These are phyloP conservation scores for Cotesia chilonis DNA, from an alignment of 1,140 invertebrate species.

Conservation along the genomic window DNA sequence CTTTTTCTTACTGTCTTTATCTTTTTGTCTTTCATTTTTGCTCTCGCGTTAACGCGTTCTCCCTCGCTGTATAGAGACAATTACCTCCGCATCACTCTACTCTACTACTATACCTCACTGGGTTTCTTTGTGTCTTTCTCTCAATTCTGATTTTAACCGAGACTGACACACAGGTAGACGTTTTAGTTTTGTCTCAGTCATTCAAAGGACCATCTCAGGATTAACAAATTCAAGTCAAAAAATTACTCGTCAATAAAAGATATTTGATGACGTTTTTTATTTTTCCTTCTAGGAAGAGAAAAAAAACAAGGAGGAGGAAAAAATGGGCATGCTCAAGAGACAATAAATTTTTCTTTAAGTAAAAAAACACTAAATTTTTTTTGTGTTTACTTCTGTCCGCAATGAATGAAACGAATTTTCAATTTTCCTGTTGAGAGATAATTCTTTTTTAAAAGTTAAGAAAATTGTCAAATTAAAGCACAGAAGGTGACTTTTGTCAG, in stretches of 20 bases:
- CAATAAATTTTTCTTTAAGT: no score
- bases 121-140: conserved; percentile 29
- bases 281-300: no score
- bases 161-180: conserved; percentile 23
- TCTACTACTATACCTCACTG: conserved; percentile 3
- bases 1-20: neutral
- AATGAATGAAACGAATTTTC: no score
- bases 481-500: no score
- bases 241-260: neutral
- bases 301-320: no score
- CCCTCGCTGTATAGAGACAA: neutral
- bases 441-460: no score
- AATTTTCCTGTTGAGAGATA: no score
- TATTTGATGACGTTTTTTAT: no score
- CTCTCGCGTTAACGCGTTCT: conserved; percentile 1
- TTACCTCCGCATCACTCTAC: conserved; percentile 16
- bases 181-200: neutral
- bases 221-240: conserved; percentile 16
- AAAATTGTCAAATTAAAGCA: no score
- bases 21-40: neutral
- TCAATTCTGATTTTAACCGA: conserved; percentile 1
- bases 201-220: neutral
- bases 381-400: no score
- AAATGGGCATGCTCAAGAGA: no score
- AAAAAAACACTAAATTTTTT: no score